Percentiles rank a stretch among this genome's conserved stretches.
Conservation (phyloP, 2,797 vertebrate species). For the Bradypodion ventrale region DNA sequence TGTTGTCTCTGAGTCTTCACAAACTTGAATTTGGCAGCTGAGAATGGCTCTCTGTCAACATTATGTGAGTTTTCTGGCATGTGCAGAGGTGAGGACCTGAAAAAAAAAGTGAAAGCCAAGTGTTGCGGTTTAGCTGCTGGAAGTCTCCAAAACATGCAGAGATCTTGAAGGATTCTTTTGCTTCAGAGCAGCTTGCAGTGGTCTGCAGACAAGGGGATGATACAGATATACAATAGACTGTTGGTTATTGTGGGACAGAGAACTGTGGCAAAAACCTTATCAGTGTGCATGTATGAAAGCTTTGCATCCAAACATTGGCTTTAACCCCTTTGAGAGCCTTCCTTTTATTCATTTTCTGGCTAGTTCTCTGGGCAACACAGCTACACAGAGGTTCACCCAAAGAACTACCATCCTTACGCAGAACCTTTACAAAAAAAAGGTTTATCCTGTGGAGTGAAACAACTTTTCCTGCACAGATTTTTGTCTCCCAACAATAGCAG, state of each 20-base stretch:
- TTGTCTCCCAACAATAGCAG: background rate
- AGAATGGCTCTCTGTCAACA: constrained; percentile 44
- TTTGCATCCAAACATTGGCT: background rate
- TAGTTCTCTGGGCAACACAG: constrained; percentile 12
- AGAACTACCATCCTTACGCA: background rate
- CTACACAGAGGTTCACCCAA: constrained; percentile 24
- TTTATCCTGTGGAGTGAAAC: background rate
- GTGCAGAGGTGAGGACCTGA: constrained; percentile 36
- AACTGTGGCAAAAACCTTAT: background rate
- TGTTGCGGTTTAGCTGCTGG: constrained; percentile 35
- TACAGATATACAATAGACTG: background rate
- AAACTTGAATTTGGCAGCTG: constrained; percentile 42
- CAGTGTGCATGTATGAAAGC: background rate
- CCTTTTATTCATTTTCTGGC: constrained; percentile 31
- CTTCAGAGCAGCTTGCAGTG: background rate
- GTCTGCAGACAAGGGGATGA: constrained; percentile 6
- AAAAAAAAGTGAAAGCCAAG: constrained; percentile 23
- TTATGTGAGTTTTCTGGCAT: constrained; percentile 41
- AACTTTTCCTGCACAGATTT: background rate
- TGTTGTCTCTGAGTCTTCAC: constrained; percentile 46
- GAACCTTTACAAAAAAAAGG: constrained; percentile 1
- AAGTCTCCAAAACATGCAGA: constrained; percentile 12
- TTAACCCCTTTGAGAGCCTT: constrained; percentile 16
- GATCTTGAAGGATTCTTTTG: background rate
- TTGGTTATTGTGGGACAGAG: background rate